Evolutionary conservation across 2,888 invertebrate genomes (phyloP).

Genomic region (Tortricodes alternella): DNA sequence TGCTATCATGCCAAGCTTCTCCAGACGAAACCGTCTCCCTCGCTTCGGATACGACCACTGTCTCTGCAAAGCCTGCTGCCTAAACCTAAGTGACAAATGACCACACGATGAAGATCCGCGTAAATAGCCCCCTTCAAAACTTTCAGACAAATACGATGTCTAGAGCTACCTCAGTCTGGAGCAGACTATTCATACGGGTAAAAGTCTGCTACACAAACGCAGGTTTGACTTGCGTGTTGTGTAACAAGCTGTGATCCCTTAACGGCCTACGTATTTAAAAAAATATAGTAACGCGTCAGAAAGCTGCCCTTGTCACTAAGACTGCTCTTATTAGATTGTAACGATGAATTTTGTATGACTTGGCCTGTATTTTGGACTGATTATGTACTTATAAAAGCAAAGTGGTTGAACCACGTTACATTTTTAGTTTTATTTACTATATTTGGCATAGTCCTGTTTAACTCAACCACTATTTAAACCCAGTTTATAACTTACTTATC

Average conservation of each 20-base stretch:
- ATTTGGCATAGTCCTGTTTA: no score
- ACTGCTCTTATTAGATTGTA: slow-evolving; percentile 13
- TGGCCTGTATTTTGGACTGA: slow-evolving; percentile 21
- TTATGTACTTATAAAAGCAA: slow-evolving; percentile 27
- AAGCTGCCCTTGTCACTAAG: slow-evolving; percentile 7
- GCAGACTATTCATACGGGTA: not conserved
- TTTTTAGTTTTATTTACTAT: slow-evolving; percentile 4
- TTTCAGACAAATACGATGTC: no score
- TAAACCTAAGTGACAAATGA: slow-evolving; percentile 13
- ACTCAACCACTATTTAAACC: no score
- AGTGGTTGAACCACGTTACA: slow-evolving; percentile 29
- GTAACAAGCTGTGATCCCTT: not conserved
- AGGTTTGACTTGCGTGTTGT: not conserved
- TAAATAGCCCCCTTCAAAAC: not conserved
- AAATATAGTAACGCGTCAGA: not conserved
- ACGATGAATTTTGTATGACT: slow-evolving; percentile 5
- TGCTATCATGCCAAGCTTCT: slow-evolving; percentile 81
- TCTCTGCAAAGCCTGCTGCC: slow-evolving; percentile 24
- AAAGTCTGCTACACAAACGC: not conserved
- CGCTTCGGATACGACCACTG: slow-evolving; percentile 19
- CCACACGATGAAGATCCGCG: not conserved
- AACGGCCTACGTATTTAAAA: slow-evolving; percentile 8
- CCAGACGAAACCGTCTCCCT: slow-evolving; percentile 67
- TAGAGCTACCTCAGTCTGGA: no score
- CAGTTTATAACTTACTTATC: no score